Conservation (phyloP, 2,888 invertebrate species). For the Diarsia mendica region DNA sequence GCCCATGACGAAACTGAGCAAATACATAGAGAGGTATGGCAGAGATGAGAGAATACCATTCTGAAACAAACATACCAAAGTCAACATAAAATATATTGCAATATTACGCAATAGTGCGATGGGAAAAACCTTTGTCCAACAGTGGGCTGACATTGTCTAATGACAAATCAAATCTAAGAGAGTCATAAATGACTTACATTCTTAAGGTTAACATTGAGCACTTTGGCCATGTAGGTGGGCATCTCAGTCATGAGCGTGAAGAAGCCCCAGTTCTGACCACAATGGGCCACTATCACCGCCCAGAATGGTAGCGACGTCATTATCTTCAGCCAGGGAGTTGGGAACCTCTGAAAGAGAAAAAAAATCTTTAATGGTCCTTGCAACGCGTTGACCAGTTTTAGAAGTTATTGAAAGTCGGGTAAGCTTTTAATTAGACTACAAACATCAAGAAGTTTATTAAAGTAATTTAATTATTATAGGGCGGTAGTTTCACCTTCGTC, state of each 20-base stretch:
- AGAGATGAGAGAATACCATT: slow-evolving; percentile 93
- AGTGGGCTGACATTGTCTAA: neutral
- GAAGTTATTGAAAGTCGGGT: neutral
- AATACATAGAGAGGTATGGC: slow-evolving; percentile 94
- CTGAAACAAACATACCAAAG: slow-evolving; percentile 77
- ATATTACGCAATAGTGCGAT: no score
- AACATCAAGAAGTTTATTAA: neutral
- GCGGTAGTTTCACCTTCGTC: neutral
- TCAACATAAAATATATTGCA: neutral
- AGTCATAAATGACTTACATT: slow-evolving; percentile 79
- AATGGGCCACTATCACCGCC: slow-evolving; percentile 91
- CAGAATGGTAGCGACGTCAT: slow-evolving; percentile 92
- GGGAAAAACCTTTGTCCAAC: neutral
- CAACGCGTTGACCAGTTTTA: neutral
- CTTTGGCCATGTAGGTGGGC: slow-evolving; percentile 92
- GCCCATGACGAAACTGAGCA: slow-evolving; percentile 93
- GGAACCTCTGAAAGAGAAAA: slow-evolving; percentile 81
- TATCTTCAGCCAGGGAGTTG: slow-evolving; percentile 92
- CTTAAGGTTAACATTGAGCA: slow-evolving; percentile 91
- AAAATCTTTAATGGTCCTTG: neutral
- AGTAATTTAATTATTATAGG: neutral
- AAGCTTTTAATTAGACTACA: neutral
- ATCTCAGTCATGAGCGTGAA: slow-evolving; percentile 93
- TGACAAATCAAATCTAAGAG: neutral
- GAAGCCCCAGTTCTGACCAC: slow-evolving; percentile 94